Base-by-base conservation (phyloP, 1,140 invertebrate species). In the Drosophila prosaltans region DNA sequence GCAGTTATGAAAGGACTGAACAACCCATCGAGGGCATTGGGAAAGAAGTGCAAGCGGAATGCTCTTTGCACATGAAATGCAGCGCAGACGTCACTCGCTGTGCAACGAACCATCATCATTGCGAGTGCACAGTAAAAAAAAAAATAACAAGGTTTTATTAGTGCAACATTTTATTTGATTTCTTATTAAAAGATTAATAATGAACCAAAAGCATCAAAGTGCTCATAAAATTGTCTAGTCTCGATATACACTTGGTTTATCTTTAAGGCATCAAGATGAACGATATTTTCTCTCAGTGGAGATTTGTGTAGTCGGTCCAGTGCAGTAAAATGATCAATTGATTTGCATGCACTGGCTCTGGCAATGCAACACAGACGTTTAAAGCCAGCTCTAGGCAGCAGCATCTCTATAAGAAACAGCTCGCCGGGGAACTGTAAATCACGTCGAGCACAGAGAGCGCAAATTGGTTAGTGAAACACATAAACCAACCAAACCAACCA, bases 361-460 rank as follows among this genome's bases (percentile, higher is more conserved):
- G 54, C 41, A 36, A 28, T 55, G 60, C 41, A 57, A 32, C 11
- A 40, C 64, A 65, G 45, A 54, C 61, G 61, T 26, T 63, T 30
- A 63, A 63, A 75, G 72, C 51, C 39, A 65, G 40, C 41, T 62
- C 39, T 26, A 63, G 8, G 57, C 41, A 21, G 51, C 28, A 54
- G 28, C 30, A 57, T 41, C n/a, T 16, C 45, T 51, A 51, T 26
- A 51, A 51, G 45, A 69, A 86, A 86, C 74, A 73, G 83, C 78
- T 80, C 84, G 78, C 84, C 70, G 74, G 84, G 84, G 84, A 84
- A 90, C 74, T 80, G 84, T 88, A 88, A 88, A 88, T 88, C 84
- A 88, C 85, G 84, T 71, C 84, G 74, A 78, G 80, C 84, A 62
- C 84, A 83, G 68, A 83, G 68, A 83, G 84, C 83, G 70, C 83